Base-by-base conservation (phyloP, 1,140 invertebrate species). In the Antheraea mylitta region DNA sequence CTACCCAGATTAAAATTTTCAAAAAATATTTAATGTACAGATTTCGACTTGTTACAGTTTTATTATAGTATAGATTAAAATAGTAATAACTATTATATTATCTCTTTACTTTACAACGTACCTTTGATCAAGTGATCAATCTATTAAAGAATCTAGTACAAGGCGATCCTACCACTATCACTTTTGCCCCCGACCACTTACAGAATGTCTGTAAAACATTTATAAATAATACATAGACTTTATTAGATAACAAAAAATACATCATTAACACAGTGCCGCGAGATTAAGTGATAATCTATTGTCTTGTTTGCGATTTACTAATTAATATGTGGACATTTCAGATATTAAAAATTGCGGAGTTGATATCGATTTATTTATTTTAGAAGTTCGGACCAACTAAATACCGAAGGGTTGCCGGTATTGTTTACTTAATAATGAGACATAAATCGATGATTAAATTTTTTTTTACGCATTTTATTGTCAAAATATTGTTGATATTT, bases 161-260 rank as follows among this genome's bases (percentile, higher is more conserved):
- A 65, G 64, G 64, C 37, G 37, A 65, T n/a, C 61, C 61, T 36
- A 63, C 64, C 37, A 65, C 64, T 65, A 65, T 65, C 64, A 65
- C 64, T 65, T 65, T 65, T 65, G 64, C 64, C 42, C 30, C 37
- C 62, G 19, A 30, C 60, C n/a, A n/a, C 10, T 61, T 61, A 22
- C 30, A 61, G 60, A 61, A 61, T 22, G 18, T 22, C 19, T 36
- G 16, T 30, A 36, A 61, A 61, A 61, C 16, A 61, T 30, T 53
- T 53, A 53, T 53, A 53, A 53, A 53, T 53, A 53, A 53, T 13
- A 53, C 45, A 53, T 53, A 16, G 16, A 53, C 16, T 6, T 53
- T 13, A 5, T 53, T 53, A 53, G 16, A 53, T 53, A 53, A 53
- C 5, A 53, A 53, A 53, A 42, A 42, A 53, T 13, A 53, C 16